These are phyloP conservation scores for Coturnix japonica DNA, from an alignment of 2,113 vertebrate genomes.

Conservation along the genomic window DNA sequence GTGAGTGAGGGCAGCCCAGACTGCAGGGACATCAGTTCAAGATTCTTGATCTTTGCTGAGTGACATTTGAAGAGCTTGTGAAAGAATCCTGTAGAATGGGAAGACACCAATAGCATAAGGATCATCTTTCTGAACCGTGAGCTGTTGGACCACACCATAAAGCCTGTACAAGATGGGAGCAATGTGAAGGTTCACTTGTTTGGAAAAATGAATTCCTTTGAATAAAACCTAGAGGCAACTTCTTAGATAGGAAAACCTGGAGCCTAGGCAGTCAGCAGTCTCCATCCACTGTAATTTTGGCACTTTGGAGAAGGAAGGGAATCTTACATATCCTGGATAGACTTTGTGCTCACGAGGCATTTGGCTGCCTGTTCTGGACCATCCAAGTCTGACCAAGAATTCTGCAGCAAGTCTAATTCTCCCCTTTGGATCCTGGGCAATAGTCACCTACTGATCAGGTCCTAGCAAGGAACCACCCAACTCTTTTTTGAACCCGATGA, in stretches of 20 bases:
- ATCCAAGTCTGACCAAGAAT: not conserved
- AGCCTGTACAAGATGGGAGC: rapidly evolving
- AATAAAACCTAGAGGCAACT: not conserved
- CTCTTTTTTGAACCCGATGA: not conserved
- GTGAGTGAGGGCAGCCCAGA: rapidly evolving
- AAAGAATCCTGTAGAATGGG: not conserved
- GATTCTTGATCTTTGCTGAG: not conserved
- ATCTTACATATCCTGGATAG: not conserved
- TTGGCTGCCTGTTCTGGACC: not conserved
- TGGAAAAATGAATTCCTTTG: not conserved
- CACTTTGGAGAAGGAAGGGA: not conserved
- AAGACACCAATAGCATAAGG: not conserved
- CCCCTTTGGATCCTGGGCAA: not conserved
- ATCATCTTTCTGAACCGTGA: not conserved
- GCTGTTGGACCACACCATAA: not conserved
- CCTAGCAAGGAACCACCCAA: not conserved
- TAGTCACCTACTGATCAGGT: not conserved
- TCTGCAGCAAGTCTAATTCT: not conserved
- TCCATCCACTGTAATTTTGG: not conserved
- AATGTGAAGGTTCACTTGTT: not conserved
- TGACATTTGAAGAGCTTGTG: not conserved
- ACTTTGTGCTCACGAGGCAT: not conserved
- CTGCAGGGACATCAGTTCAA: not conserved
- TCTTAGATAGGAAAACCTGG: not conserved
- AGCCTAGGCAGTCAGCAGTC: not conserved